Evolutionary conservation across 2,797 vertebrate species (phyloP).

Genomic region (Nothura maculosa): DNA sequence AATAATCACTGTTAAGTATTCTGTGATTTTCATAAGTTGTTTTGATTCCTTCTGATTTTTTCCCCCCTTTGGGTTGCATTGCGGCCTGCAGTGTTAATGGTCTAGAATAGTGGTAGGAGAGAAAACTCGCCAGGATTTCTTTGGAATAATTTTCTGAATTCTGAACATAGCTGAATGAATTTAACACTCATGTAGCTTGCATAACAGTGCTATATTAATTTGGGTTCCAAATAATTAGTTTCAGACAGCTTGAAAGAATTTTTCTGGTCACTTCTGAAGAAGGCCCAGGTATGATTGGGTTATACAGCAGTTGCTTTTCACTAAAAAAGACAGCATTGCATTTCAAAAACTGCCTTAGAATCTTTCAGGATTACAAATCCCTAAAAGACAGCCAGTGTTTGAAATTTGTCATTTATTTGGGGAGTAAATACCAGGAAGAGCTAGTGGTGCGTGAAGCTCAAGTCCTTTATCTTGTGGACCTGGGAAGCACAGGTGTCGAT

Average conservation of each 20-base stretch:
- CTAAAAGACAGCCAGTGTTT: not conserved
- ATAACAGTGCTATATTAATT: not conserved
- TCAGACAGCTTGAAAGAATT: not conserved
- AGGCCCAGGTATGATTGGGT: not conserved
- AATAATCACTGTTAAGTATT: not conserved
- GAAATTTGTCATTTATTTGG: no score
- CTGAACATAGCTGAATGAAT: not conserved
- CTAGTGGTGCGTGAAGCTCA: not conserved
- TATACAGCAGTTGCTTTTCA: not conserved
- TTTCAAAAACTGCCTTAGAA: not conserved
- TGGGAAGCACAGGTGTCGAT: not conserved
- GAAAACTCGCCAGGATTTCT: not conserved
- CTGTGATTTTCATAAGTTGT: not conserved
- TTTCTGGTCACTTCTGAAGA: not conserved
- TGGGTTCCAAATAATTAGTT: not conserved
- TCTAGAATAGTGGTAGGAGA: not conserved
- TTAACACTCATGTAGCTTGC: not conserved
- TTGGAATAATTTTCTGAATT: not conserved
- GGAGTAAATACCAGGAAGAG: constrained; percentile 5
- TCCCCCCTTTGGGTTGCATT: not conserved
- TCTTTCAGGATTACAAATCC: not conserved
- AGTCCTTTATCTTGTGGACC: not conserved
- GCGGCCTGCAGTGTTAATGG: not conserved
- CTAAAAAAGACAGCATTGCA: not conserved
- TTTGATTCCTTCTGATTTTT: not conserved